Conservation (phyloP, 2,888 invertebrate genomes). For the Parnassius orleans region DNA sequence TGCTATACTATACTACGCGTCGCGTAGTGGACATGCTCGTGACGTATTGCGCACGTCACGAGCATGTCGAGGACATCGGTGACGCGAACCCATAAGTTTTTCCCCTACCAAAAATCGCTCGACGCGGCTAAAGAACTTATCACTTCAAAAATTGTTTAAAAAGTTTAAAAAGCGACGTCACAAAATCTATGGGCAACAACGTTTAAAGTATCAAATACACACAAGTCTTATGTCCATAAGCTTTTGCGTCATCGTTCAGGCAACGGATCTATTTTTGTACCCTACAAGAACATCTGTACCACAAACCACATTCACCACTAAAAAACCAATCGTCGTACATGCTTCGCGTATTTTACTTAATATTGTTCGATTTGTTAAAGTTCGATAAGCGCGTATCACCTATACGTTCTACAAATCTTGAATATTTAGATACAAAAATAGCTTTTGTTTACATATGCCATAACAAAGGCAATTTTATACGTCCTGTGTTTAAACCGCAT, state of each 20-base stretch:
- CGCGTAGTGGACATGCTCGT: no score
- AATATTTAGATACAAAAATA: neutral
- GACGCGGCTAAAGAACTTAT: no score
- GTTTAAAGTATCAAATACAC: slow-evolving; percentile 46
- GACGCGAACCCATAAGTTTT: no score
- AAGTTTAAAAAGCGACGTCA: neutral
- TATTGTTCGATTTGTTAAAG: neutral
- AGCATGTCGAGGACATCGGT: no score
- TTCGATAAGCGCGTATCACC: neutral
- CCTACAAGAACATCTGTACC: slow-evolving; percentile 44
- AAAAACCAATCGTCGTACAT: slow-evolving; percentile 14
- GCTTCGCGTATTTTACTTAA: neutral
- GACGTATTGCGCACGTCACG: no score
- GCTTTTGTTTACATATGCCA: slow-evolving; percentile 1
- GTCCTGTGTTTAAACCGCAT: neutral
- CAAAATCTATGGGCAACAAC: neutral
- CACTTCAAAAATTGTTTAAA: no score
- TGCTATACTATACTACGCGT: no score
- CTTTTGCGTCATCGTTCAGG: slow-evolving; percentile 56
- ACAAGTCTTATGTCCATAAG: slow-evolving; percentile 13
- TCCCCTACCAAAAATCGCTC: no score
- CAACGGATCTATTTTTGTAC: slow-evolving; percentile 58
- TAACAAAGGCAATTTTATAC: neutral
- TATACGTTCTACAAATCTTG: neutral
- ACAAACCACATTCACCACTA: slow-evolving; percentile 19